phyloP scores from a whole-genome alignment of 2,888 invertebrate species.

The Acleris sparsana region DNA sequence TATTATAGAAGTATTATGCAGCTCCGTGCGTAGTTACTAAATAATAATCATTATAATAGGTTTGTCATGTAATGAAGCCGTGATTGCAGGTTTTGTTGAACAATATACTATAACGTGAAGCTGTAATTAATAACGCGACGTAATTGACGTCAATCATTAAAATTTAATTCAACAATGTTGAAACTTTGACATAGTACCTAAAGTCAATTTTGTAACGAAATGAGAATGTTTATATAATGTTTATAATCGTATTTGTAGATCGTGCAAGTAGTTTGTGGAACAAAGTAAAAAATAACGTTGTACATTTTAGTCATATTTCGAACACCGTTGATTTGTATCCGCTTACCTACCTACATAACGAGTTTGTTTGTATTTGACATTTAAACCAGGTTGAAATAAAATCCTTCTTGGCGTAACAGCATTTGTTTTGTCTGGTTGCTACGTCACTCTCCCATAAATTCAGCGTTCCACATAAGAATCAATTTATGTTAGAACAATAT shows the following conservation, averaged over 20 bases:
- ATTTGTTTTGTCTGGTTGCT: conserved; percentile 35
- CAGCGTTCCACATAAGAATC: not conserved
- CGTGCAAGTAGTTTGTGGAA: no score
- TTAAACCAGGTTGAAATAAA: conserved; percentile 41
- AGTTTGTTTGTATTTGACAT: conserved; percentile 38
- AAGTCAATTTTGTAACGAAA: not conserved
- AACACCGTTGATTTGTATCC: not conserved
- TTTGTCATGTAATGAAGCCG: no score
- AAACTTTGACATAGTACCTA: conserved; percentile 1
- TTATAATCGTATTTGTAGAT: no score
- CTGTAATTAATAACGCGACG: no score
- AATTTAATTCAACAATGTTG: conserved; percentile 3
- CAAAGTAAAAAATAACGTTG: no score
- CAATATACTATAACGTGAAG: no score
- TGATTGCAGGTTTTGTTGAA: no score
- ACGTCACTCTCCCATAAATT: conserved; percentile 1
- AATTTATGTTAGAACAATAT: not conserved
- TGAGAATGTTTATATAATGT: no score
- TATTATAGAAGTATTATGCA: no score
- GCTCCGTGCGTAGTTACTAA: no score
- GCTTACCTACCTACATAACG: not conserved
- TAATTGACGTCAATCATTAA: not conserved
- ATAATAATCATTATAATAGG: no score
- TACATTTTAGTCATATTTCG: no score
- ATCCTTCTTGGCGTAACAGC: conserved; percentile 29